Conservation (phyloP, 2,797 vertebrate species). For the Sebastes trivittatus region DNA sequence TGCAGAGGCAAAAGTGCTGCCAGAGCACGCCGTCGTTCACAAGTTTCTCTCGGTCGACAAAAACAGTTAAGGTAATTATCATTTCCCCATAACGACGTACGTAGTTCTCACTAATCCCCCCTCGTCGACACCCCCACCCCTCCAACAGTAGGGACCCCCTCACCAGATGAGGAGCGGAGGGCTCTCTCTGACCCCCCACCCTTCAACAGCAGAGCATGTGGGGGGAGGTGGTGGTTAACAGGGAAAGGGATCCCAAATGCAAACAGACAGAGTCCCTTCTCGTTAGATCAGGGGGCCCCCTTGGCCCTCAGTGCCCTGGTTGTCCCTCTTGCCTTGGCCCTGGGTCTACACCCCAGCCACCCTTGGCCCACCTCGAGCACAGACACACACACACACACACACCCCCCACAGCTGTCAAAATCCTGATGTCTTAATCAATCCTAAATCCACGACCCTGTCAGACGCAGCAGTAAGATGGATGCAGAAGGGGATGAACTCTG, state of each 20-base stretch:
- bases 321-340: slow-evolving; percentile 76
- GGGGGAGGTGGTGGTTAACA: slow-evolving; percentile 50
- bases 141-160: slow-evolving; percentile 48
- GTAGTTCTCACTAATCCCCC: slow-evolving; percentile 31
- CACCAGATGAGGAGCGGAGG: slow-evolving; percentile 79
- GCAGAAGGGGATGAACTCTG: slow-evolving; percentile 87
- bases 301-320: slow-evolving; percentile 66
- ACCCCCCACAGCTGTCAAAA: slow-evolving; percentile 85
- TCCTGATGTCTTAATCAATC: slow-evolving; percentile 96
- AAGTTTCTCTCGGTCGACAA: neutral
- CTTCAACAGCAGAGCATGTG: neutral
- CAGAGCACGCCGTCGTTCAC: neutral
- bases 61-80: slow-evolving; percentile 5
- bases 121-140: slow-evolving; percentile 36
- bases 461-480: slow-evolving; percentile 89
- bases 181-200: slow-evolving; percentile 48
- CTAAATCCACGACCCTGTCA: slow-evolving; percentile 84
- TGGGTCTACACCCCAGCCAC: slow-evolving; percentile 44
- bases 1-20: neutral
- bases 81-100: slow-evolving; percentile 17
- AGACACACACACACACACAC: slow-evolving; percentile 22
- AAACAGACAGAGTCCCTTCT: slow-evolving; percentile 76
- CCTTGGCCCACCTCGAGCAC: slow-evolving; percentile 46
- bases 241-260: slow-evolving; percentile 70
- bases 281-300: slow-evolving; percentile 50